Conservation (phyloP, 1,140 invertebrate species). For the Meloidogyne chitwoodi region DNA sequence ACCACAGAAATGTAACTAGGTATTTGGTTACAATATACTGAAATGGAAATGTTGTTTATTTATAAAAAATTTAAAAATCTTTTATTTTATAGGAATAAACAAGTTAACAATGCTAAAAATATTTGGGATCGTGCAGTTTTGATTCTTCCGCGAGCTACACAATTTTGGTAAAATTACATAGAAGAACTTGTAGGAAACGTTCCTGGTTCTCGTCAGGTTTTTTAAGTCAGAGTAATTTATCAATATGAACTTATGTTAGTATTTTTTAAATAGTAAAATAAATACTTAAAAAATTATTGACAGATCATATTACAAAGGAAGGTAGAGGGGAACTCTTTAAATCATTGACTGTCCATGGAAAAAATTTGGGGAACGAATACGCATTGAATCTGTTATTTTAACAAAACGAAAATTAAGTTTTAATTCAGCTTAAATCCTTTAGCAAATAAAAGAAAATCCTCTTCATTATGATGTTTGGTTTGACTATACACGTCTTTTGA, state of each 20-base stretch:
- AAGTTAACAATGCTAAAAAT: conserved; percentile 94
- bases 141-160: conserved; percentile 89
- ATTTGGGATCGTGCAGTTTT: conserved; percentile 95
- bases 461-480: conserved; percentile 99
- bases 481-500: conserved; percentile 87
- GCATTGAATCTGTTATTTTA: conserved; percentile 96
- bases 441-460: conserved; percentile 85
- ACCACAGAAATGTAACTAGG: conserved; percentile 81
- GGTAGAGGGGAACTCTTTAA: conserved; percentile 90
- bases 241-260: conserved; percentile 94
- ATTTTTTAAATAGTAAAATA: conserved; percentile 61
- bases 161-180: conserved; percentile 99
- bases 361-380: conserved; percentile 91
- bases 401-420: conserved; percentile 76
- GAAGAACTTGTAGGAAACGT: conserved; percentile 97
- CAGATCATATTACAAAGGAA: conserved; percentile 76
- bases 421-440: conserved; percentile 36
- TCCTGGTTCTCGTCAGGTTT: conserved; percentile 67
- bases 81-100: conserved; percentile 61
- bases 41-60: conserved; percentile 96
- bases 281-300: background rate
- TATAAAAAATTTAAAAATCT: no score
- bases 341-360: conserved; percentile 95
- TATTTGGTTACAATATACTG: conserved; percentile 95
- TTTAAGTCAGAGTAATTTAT: conserved; percentile 80